These are phyloP conservation scores for Eucriotettix oculatus DNA, from an alignment of 2,888 invertebrate species.

Conservation along the genomic window DNA sequence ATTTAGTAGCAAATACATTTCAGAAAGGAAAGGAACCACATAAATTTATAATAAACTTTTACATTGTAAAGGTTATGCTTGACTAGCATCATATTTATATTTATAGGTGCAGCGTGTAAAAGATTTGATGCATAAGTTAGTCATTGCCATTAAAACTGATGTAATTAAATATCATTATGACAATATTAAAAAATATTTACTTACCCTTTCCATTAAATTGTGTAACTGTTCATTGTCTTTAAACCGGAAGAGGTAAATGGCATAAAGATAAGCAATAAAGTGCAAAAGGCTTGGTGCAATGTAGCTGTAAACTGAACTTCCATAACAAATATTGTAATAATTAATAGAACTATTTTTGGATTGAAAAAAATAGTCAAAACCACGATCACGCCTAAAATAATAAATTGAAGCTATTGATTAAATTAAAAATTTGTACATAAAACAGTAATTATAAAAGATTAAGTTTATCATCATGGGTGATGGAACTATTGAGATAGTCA, in stretches of 20 bases:
- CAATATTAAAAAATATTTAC: not conserved
- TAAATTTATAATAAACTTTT: no score
- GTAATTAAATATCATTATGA: not conserved
- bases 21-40: no score
- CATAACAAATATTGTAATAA: slow-evolving; percentile 48
- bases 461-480: no score
- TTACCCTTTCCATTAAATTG: slow-evolving; percentile 63
- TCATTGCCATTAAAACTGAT: no score
- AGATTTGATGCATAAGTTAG: no score
- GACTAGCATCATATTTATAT: no score
- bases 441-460: no score
- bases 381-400: slow-evolving; percentile 44
- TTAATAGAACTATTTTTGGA: slow-evolving; percentile 12
- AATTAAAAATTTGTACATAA: no score
- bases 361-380: slow-evolving; percentile 42
- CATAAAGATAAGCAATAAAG: slow-evolving; percentile 53
- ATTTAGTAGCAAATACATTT: no score
- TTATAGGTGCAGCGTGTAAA: no score
- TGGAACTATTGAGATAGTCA: no score
- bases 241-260: slow-evolving; percentile 53
- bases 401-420: not conserved
- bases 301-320: slow-evolving; percentile 53
- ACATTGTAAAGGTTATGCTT: no score
- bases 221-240: slow-evolving; percentile 69
- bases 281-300: slow-evolving; percentile 56